Evolutionary conservation across 2,797 vertebrate genomes (phyloP).

Genomic region (Lepus oiostolus): DNA sequence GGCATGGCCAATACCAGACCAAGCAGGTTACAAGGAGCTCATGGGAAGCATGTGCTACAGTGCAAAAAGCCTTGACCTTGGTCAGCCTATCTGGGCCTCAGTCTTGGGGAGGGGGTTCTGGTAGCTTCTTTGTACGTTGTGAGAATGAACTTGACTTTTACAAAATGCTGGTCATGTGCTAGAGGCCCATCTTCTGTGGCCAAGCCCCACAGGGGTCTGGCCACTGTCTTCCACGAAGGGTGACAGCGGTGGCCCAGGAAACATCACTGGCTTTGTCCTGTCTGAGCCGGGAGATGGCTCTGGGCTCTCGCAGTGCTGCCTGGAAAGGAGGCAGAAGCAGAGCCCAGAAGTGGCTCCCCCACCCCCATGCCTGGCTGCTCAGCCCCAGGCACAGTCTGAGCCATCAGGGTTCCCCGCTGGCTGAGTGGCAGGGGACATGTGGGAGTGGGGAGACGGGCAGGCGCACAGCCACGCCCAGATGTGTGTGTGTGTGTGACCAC

Average conservation of each 20-base stretch:
- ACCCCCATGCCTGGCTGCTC: constrained; percentile 37
- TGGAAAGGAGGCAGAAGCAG: neutral
- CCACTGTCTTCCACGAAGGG: neutral
- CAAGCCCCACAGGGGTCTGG: neutral
- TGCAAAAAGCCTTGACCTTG: constrained; percentile 5
- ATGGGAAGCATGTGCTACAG: neutral
- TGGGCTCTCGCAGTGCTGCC: neutral
- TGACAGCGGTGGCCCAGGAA: neutral
- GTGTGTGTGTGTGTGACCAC: constrained; percentile 48
- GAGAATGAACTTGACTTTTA: neutral
- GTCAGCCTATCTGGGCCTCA: neutral
- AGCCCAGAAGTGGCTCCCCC: neutral
- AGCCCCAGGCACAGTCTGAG: constrained; percentile 65
- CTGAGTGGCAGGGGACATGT: constrained; percentile 53
- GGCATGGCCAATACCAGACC: neutral
- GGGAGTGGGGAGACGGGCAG: constrained; percentile 35
- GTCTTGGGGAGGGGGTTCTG: neutral
- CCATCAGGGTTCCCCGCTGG: constrained; percentile 48
- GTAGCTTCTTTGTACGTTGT: neutral
- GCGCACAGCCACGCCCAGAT: constrained; percentile 74
- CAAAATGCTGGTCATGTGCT: neutral
- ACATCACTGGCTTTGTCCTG: neutral
- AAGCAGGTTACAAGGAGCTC: constrained; percentile 32
- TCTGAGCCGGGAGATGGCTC: neutral
- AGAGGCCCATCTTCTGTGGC: neutral